Base-by-base conservation (phyloP, 1,140 invertebrate species). In the Paraescarpia echinospica region DNA sequence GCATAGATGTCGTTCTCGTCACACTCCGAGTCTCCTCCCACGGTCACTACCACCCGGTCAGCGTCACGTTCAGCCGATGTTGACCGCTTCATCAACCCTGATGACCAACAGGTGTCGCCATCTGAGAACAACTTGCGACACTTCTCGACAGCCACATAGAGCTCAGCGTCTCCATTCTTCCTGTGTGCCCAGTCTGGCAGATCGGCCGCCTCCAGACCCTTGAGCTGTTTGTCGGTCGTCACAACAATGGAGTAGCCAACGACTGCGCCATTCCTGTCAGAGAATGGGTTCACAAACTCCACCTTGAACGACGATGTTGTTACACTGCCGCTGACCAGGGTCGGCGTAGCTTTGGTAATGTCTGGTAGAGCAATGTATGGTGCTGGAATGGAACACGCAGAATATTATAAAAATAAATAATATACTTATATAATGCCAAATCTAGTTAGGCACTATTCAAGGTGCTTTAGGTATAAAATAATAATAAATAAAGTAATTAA, bases 201-300 rank as follows among this genome's bases (percentile, higher is more conserved):
- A 48, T 35, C 91, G 33, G 34, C 91, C 41, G n/a, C 31, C n/a
- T 14, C 18, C 6, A 41, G 18, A 18, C 33, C 89, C 18, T 34
- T 90, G 8, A 31, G 89, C 18, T 35, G 8, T 90, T 22, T 35
- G 35, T 34, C 89, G 8, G 33, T 90, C 18, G 33, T 48, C 35
- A 91, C 91, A 14, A 91, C 48, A 31, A 91, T 91, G 41, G 34
- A 35, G 48, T 91, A 91, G 41, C 48, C 33, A 48, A 51, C 34
- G 33, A 91, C n/a, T 22, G 34, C 48, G 22, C 91, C 91, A 91
- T 91, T 35, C 48, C 41, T 91, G 31, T 91, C 91, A 33, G 34
- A 33, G 34, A 91, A 91, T 33, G 91, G 91, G 91, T 91, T 91
- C 34, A 48, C 41, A 91, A 91, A 41, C 34, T 91, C 33, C 34